These are phyloP conservation scores for Onychorhynchus coronatus DNA, from an alignment of 2,113 vertebrate genomes.

Conservation along the genomic window DNA sequence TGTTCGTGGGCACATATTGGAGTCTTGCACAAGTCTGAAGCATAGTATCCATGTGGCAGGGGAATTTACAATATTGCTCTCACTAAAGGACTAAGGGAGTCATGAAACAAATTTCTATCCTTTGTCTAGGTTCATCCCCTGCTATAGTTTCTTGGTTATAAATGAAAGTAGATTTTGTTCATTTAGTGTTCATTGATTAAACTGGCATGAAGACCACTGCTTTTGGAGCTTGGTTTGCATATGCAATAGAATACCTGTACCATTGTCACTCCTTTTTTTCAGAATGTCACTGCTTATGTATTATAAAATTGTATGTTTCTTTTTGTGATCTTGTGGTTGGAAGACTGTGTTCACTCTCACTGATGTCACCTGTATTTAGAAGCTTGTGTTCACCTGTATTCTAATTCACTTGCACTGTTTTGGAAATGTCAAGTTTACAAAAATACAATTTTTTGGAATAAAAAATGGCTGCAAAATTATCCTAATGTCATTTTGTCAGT, in stretches of 20 bases:
- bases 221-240: slow-evolving; percentile 44
- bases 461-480: slow-evolving; percentile 65
- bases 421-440: slow-evolving; percentile 76
- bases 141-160: not conserved
- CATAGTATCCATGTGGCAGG: not conserved
- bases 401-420: slow-evolving; percentile 78
- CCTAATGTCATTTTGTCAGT: not conserved
- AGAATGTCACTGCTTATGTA: slow-evolving; percentile 10
- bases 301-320: slow-evolving; percentile 16
- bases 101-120: not conserved
- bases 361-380: slow-evolving; percentile 57
- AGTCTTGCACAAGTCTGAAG: not conserved
- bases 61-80: not conserved
- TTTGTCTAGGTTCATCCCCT: not conserved
- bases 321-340: slow-evolving; percentile 28
- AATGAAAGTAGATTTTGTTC: not conserved
- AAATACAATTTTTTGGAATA: slow-evolving; percentile 68
- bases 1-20: not conserved
- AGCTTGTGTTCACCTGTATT: slow-evolving; percentile 69
- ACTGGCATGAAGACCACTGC: slow-evolving; percentile 22
- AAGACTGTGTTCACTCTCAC: slow-evolving; percentile 25
- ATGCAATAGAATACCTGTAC: not conserved
- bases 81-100: not conserved
- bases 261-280: slow-evolving; percentile 11
- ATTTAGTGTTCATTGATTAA: slow-evolving; percentile 3